Base-by-base conservation (phyloP, 2,797 vertebrate genomes). In the Menidia menidia region DNA sequence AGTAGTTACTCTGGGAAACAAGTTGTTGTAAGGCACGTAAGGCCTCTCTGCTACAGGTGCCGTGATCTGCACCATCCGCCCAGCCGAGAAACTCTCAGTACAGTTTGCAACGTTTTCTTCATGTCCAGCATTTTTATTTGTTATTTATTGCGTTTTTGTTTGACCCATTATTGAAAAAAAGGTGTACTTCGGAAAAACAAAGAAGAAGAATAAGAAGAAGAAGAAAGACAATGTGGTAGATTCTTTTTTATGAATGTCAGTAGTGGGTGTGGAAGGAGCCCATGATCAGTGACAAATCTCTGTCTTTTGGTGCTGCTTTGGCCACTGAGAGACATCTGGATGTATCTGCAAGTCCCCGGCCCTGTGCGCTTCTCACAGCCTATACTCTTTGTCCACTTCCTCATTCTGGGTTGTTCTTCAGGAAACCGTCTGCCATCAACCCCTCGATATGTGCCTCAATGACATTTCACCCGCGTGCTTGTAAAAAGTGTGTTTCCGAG, bases 371-470 rank as follows among this genome's bases (percentile, higher is more conserved):
- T 77, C 77, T 87, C 86, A 83, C 71, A 19, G 84, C 78, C 83
- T 86, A 77, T 88, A 78, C 87, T 86, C 88, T 90, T 84, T 19
- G 84, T 91, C 81, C 77, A 89, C 84, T 91, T 92, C 88, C 88
- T 92, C 88, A 89, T 89, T 86, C 86, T 65, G 90, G 88, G 91
- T 91, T 91, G 89, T 90, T 82, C 84, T 92, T 92, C 90, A 92
- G 90, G 91, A 92, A 90, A 92, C 89, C 39, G 84, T 91, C 89
- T 63, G 83, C 89, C 91, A 92, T 92, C 86, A 85, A 90, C 82
- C 87, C 89, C 89, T 90, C 82, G 79, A 92, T 90, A 93, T 93
- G 93, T 94, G 92, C 92, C 92, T 94, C 90, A 81, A 91, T 92
- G 81, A 91, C 90, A 90, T 91, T 90, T 91, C 84, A 88, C 88